phyloP scores from a whole-genome alignment of 2,888 invertebrate genomes.

The Oscheius onirici region DNA sequence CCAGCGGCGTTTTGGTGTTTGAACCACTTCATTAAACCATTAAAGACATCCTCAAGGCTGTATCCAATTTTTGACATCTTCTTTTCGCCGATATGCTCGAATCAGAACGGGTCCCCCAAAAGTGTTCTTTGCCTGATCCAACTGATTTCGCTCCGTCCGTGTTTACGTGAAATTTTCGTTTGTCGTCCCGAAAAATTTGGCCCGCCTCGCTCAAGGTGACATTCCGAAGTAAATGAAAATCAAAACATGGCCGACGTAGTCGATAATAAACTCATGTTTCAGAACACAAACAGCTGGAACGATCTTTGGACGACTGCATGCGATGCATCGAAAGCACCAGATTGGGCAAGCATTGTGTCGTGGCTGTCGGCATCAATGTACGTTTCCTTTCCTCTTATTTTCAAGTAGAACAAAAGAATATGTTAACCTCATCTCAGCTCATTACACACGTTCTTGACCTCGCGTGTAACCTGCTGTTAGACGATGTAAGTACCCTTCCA shows the following conservation, averaged over 20 bases:
- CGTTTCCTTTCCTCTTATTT: slow-evolving; percentile 26
- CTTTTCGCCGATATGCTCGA: neutral
- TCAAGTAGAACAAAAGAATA: neutral
- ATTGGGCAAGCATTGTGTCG: slow-evolving; percentile 85
- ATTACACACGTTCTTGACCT: neutral
- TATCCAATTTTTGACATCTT: neutral
- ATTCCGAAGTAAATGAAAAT: slow-evolving; percentile 15
- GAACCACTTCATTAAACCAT: slow-evolving; percentile 17
- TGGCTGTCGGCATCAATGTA: slow-evolving; percentile 83
- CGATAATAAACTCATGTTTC: slow-evolving; percentile 53
- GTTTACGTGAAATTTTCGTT: neutral
- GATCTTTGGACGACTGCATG: slow-evolving; percentile 82
- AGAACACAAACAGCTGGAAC: slow-evolving; percentile 80
- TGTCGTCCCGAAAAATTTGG: neutral
- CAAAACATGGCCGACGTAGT: neutral
- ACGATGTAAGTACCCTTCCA: neutral
- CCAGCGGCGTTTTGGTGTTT: slow-evolving; percentile 12
- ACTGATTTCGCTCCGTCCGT: too few species aligned
- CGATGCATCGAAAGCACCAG: slow-evolving; percentile 84
- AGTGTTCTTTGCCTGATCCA: too few species aligned
- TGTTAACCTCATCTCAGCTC: neutral
- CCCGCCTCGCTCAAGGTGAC: slow-evolving; percentile 22
- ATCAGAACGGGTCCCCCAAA: too few species aligned
- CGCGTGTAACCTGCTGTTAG: neutral
- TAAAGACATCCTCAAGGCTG: neutral